phyloP scores from a whole-genome alignment of 2,113 vertebrate genomes.

The Oreochromis tanganicae region DNA sequence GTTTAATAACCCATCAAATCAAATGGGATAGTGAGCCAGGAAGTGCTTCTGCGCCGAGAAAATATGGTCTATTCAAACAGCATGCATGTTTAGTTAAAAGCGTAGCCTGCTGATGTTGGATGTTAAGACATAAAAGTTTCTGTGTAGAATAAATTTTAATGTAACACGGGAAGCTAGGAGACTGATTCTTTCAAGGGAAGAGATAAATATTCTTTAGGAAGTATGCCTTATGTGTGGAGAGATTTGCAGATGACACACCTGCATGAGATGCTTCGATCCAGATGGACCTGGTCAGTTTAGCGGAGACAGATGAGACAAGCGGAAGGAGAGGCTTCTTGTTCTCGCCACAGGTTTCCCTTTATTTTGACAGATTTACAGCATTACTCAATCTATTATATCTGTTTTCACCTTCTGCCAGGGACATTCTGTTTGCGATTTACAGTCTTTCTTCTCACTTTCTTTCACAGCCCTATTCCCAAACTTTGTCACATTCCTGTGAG shows the following conservation, averaged over 20 bases:
- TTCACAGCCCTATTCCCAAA: background rate
- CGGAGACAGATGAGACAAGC: constrained; percentile 69
- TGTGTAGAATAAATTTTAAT: background rate
- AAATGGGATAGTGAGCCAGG: constrained; percentile 52
- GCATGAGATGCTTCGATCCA: constrained; percentile 73
- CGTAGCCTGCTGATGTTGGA: background rate
- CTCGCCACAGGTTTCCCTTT: constrained; percentile 72
- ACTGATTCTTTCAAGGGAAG: constrained; percentile 7
- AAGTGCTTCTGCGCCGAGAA: background rate
- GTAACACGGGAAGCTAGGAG: background rate
- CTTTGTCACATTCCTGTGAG: constrained; percentile 9
- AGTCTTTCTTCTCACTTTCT: background rate
- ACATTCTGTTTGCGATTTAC: constrained; percentile 16
- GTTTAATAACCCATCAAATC: constrained; percentile 76
- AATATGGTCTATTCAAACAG: background rate
- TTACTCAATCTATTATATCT: constrained; percentile 71
- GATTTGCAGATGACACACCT: constrained; percentile 55
- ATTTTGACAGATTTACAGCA: constrained; percentile 76
- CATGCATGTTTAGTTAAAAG: background rate
- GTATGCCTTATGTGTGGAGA: constrained; percentile 47
- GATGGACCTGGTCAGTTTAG: constrained; percentile 62
- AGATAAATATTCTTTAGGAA: constrained; percentile 15
- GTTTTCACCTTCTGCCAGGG: constrained; percentile 5
- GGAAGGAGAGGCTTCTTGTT: constrained; percentile 74
- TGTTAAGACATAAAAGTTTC: background rate